Evolutionary conservation across 2,888 invertebrate species (phyloP).

Genomic region (Caenorhabditis doughertyi): DNA sequence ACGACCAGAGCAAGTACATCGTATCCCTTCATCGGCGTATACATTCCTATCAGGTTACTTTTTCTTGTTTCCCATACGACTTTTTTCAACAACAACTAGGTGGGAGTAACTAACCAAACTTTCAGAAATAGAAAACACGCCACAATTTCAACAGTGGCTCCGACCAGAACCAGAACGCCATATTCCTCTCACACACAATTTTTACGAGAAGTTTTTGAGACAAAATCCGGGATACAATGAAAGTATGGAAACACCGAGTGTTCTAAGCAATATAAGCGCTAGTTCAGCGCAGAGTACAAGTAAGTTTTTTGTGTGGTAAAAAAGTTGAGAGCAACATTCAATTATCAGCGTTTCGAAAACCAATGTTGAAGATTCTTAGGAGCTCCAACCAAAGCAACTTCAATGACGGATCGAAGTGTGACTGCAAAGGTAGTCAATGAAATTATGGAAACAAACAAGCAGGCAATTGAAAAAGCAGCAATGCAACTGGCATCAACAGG

Average conservation of each 20-base stretch:
- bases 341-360: neutral
- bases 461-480: constrained; percentile 50
- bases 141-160: constrained; percentile 16
- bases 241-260: constrained; percentile 15
- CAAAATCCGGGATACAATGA: constrained; percentile 18
- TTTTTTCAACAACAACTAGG: neutral
- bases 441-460: constrained; percentile 45
- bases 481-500: constrained; percentile 35
- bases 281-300: neutral
- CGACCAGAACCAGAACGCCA: neutral
- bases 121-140: constrained; percentile 25
- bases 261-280: constrained; percentile 3
- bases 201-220: constrained; percentile 48
- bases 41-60: neutral
- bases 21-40: neutral
- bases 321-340: neutral
- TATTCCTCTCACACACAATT: constrained; percentile 48
- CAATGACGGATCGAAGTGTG: too few relatives aligned
- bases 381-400: neutral
- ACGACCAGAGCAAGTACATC: too few relatives aligned
- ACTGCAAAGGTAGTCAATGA: constrained; percentile 46
- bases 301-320: neutral
- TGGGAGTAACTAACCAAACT: neutral
- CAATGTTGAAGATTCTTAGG: too few relatives aligned
- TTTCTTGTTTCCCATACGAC: neutral